Conservation (phyloP, 2,888 invertebrate species). For the Lasioglossum lativentre region DNA sequence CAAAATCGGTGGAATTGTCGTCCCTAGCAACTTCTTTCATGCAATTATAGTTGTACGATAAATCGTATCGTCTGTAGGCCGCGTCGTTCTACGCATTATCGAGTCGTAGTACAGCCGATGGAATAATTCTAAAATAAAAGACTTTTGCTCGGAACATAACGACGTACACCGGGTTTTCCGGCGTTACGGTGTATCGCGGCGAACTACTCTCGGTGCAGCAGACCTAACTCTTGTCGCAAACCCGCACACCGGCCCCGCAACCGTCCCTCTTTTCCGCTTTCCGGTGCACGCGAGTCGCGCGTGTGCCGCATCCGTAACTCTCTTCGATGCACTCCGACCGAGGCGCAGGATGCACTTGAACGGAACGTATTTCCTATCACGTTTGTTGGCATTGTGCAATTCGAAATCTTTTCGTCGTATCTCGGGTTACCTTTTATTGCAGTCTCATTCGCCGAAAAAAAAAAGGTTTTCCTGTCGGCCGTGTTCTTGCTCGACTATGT, state of each 20-base stretch:
- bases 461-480: not conserved
- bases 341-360: slow-evolving; percentile 2
- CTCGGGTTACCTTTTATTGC: slow-evolving; percentile 13
- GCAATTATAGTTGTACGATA: too few species aligned
- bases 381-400: not conserved
- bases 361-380: not conserved
- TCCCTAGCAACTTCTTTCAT: too few species aligned
- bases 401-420: not conserved
- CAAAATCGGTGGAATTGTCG: too few species aligned
- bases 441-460: not conserved
- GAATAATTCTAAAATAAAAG: not conserved
- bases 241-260: not conserved
- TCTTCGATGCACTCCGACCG: not conserved
- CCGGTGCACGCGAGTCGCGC: slow-evolving; percentile 40
- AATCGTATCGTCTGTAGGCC: too few species aligned
- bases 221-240: not conserved
- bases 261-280: slow-evolving; percentile 7
- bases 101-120: not conserved
- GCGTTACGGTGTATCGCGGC: slow-evolving; percentile 19
- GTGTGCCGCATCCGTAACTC: slow-evolving; percentile 31
- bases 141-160: not conserved
- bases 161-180: slow-evolving; percentile 7
- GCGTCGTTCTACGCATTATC: not conserved
- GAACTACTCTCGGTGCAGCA: not conserved
- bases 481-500: not conserved